Evolutionary conservation across 1,140 invertebrate genomes (phyloP), one percentile per base, ranked within the genome.

Genomic region (Wasmannia auropunctata): DNA sequence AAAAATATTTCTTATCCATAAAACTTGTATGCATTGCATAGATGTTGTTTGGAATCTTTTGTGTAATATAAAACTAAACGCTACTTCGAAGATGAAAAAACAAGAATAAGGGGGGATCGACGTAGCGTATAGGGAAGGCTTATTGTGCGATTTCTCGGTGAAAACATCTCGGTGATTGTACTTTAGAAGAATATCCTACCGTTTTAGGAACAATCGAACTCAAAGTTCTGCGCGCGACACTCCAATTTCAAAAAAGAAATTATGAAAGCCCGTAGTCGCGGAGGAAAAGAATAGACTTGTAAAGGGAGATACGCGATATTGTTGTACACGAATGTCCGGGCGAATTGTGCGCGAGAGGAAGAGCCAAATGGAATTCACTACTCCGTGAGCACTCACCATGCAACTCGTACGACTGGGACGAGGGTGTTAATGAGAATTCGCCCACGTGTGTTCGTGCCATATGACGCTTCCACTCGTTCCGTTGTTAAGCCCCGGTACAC

Each of bases 351-450:
- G 16, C 46, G 56, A 34, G 37, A 43, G 40, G 54, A 25, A 65
- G 56, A 83, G 37, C 70, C 58, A 62, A 75, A 81, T 88, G 54
- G 86, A 87, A 91, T 91, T 91, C 85, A 56, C 87, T 90, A 88
- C 86, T 87, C 91, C 49, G 16, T 62, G 83, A 25, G 75, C 88
- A 49, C 81, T 91, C 86, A 65, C 54, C 85, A 92, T 89, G 92
- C 81, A 92, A 91, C 92, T 92, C 88, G 87, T 92, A 89, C 83
- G 72, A 86, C 67, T 72, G 77, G 88, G 83, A 88, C 88, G 90
- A 92, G 92, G 88, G 91, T 92, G 91, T 92, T 91, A 91, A 93
- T 91, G 91, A 94, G 92, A 91, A 93, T 92, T 93, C 88, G 83
- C 87, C 88, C 76, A 87, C 86, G 86, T 88, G 74, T 87, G 84